A percentile compares a stretch with the other conserved stretches of the same genome.
Evolutionary conservation across 1,140 invertebrate species (phyloP).

Genomic region (Campoletis sonorensis): DNA sequence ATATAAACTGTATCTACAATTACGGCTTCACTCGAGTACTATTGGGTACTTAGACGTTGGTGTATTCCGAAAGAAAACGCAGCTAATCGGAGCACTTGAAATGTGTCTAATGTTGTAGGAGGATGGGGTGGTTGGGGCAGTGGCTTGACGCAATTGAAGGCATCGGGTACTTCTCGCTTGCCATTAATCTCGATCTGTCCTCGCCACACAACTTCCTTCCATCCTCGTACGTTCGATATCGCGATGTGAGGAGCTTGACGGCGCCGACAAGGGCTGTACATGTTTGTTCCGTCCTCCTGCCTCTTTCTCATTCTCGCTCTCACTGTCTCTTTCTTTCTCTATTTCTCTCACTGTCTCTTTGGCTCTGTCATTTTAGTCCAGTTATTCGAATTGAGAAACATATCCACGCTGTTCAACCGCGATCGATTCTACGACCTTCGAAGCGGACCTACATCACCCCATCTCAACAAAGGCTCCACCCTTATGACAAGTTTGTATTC

Average conservation of each 20-base stretch:
- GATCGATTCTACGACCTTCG: background rate
- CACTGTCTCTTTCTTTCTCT: background rate
- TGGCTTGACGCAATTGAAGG: slow-evolving; percentile 44
- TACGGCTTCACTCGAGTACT: no score
- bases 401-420: slow-evolving; percentile 21
- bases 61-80: background rate
- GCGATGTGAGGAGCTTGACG: background rate
- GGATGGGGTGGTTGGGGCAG: slow-evolving; percentile 9
- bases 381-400: slow-evolving; percentile 14
- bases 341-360: no score
- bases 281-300: background rate
- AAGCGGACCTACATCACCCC: slow-evolving; percentile 4
- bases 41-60: no score
- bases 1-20: no score
- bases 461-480: background rate
- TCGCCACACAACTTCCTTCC: slow-evolving; percentile 46
- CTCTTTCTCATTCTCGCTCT: slow-evolving; percentile 8
- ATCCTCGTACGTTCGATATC: background rate
- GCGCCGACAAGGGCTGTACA: background rate
- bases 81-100: slow-evolving; percentile 39
- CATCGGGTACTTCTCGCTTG: slow-evolving; percentile 51
- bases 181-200: slow-evolving; percentile 61
- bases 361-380: background rate
- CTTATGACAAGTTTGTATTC: slow-evolving; percentile 28
- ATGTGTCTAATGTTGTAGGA: background rate